phyloP scores from a whole-genome alignment of 2,888 invertebrate genomes.

The Clivina fossor region DNA sequence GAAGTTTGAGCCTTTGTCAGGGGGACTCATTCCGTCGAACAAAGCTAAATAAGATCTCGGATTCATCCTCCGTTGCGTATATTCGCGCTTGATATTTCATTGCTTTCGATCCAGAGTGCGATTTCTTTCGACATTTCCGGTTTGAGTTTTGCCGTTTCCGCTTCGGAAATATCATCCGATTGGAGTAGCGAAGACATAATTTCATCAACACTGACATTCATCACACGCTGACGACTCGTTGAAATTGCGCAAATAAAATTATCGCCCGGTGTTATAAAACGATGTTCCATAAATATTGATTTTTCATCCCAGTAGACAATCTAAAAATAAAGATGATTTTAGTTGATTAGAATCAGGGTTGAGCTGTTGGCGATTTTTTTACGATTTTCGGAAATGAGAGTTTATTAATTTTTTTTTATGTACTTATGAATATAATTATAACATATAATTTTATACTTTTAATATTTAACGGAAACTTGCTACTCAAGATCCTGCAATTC shows the following conservation, averaged over 20 bases:
- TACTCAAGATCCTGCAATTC: too few relatives aligned
- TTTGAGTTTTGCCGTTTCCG: conserved; percentile 50
- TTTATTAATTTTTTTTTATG: too few relatives aligned
- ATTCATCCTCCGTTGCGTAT: conserved; percentile 53
- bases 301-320: conserved; percentile 84
- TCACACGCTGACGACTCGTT: conserved; percentile 60
- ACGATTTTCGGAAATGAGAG: too few relatives aligned
- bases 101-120: conserved; percentile 69
- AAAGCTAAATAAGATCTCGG: too few relatives aligned
- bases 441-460: too few relatives aligned
- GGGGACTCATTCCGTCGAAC: too few relatives aligned
- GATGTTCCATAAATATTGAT: conserved; percentile 81
- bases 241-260: conserved; percentile 69
- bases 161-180: conserved; percentile 36
- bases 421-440: too few relatives aligned
- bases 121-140: conserved; percentile 67
- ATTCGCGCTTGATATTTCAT: conserved; percentile 69
- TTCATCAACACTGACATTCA: conserved; percentile 60
- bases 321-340: conserved; percentile 53
- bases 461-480: too few relatives aligned
- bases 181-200: conserved; percentile 53
- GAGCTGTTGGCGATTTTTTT: too few relatives aligned
- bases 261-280: conserved; percentile 71
- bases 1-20: too few relatives aligned
- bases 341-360: too few relatives aligned